Evolutionary conservation across 2,797 vertebrate genomes (phyloP), one percentile per base, ranked within the genome.

Genomic region (Eulemur mongoz): DNA sequence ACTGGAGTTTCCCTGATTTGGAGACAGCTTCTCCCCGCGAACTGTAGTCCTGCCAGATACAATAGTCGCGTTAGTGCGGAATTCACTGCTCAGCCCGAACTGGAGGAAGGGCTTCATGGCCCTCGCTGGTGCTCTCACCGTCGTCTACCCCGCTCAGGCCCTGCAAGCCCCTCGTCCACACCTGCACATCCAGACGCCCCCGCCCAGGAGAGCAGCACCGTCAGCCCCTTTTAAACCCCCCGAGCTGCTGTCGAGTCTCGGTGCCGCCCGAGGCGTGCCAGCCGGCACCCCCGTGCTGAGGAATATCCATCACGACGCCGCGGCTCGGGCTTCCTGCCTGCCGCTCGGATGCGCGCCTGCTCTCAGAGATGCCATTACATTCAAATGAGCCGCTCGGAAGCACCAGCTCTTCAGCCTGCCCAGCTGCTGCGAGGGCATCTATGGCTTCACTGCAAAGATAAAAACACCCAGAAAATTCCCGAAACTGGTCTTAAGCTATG

Each of bases 381-480:
- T 5, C 93, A n/a, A 45, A 96, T 8, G 70, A 84, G 85, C 67
- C 4, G 0, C 94, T 32, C 30, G 0, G 20, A 80, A 30, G n/a
- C 0, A 0, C 18, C 38, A 5, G 11, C 82, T 76, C 4, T 17
- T 11, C 89, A 9, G 78, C 70, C 87, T 1, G 70, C 7, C 54
- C 93, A 43, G 35, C 43, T 80, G 82, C 95, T 82, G 79, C 38
- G 0, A 57, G 83, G 65, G 72, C 45, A 12, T 75, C 91, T 90
- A 93, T 8, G 50, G 81, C 94, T 84, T 79, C 83, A 25, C 83
- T 48, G 63, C 73, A 57, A 54, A 96, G 82, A 76, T 70, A 78
- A 88, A 85, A 91, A 54, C 87, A 59, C 70, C 48, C 83, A 30
- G 72, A 89, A 93, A 90, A 50, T 45, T 80, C 95, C 94, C 72